Base-by-base conservation (phyloP, 2,797 vertebrate genomes). In the Peromyscus nudipes region DNA sequence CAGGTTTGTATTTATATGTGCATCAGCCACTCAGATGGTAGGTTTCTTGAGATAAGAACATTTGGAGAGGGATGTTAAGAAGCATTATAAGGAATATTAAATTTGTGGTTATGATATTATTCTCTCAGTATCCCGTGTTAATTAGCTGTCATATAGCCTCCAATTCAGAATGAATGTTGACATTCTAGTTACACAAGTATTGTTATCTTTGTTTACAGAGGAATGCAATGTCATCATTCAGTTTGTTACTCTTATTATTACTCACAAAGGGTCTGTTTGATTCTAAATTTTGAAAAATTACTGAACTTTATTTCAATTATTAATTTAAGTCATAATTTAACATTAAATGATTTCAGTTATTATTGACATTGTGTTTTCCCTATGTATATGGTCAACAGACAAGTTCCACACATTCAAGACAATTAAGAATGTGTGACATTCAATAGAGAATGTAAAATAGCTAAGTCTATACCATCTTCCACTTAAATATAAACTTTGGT, bases 281-380 rank as follows among this genome's bases (percentile, higher is more conserved):
- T 37, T 89, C 6, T 93, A 21, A 75, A 52, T 65, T 94, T 94
- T 87, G 40, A 88, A 86, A 43, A 91, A 57, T 84, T 65, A 6
- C 0, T 96, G 75, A 89, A 86, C 86, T 94, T 96, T 92, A 0
- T 94, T 91, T 75, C 79, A 21, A 37, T 49, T 89, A 62, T 89
- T 29, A 96, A 34, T 93, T 37, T 84, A 46, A 93, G 21, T 95
- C 80, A 84, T 89, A 75, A 80, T 89, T 92, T 40, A 91, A 13
- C 86, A 83, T 88, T 91, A 83, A 96, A 43, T 91, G 57, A 91
- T n/a, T 97, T 82, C 11, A 83, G n/a, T 92, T 95, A 69, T 87
- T 94, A 40, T 91, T 95, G 82, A 92, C 75, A 76, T 92, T 92
- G 49, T 73, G 46, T 95, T 94, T 64, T n/a, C 57, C 49, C 4